Base-by-base conservation (phyloP, 2,888 invertebrate genomes). In the Scaptomyza reducta region DNA sequence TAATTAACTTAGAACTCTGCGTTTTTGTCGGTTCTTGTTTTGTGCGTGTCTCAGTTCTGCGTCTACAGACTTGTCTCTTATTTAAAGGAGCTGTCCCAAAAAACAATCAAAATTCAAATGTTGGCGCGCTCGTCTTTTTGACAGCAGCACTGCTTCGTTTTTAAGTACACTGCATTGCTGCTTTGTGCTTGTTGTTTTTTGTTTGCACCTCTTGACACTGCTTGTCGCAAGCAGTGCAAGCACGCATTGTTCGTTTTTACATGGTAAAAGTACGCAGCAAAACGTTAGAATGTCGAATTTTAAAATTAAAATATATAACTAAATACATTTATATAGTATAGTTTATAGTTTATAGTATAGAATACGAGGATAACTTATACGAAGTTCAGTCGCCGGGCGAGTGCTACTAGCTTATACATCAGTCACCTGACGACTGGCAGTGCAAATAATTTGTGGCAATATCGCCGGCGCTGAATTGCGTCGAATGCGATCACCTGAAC, bases 361-460 rank as follows among this genome's bases (percentile, higher is more conserved):
- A 49, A 10, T 66, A 63, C 51, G 67, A 55, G 62, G 58, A 47
- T 59, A 68, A 41, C 61, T 88, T 89, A 91, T 73, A 91, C 10
- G 10, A 14, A 40, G 91, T 74, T 92, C 92, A 68, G 91, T 91
- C 74, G 73, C 38, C 38, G 38, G 38, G 18, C n/a, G 54, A 18
- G 18, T 18, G 27, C 27, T 31, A 31, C 33, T 33, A 22, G 42
- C 49, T 88, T 90, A 91, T 67, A 92, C 92, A 73, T 92, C 92
- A 65, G 92, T 92, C 74, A 92, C 91, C 84, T 91, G 89, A 74
- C 89, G 91, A 77, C 92, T 92, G 77, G 89, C 89, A 75, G 90
- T 90, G 70, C 84, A 83, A 67, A 83, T 80, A n/a, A 73, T 51
- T 61, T 86, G 74, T 22, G 82, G 82, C 81, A 83, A 77, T 62